Evolutionary conservation across 2,113 vertebrate genomes (phyloP).

Genomic region (Neodontobutis hainanensis): DNA sequence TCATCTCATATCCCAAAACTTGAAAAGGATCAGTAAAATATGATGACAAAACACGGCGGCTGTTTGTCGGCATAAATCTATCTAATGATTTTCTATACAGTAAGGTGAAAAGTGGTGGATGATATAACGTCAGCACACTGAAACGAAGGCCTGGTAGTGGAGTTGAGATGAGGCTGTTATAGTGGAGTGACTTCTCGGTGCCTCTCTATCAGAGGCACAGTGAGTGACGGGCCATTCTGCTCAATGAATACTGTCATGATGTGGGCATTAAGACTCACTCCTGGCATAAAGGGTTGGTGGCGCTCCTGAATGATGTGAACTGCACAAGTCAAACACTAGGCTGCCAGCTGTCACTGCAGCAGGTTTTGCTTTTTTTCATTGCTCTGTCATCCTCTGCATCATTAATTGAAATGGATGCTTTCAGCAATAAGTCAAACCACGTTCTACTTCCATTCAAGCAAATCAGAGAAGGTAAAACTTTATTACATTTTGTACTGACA

Average conservation of each 20-base stretch:
- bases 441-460: conserved; percentile 8
- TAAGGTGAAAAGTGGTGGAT: conserved; percentile 54
- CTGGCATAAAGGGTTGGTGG: conserved; percentile 57
- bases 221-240: conserved; percentile 69
- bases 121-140: conserved; percentile 35
- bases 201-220: conserved; percentile 46
- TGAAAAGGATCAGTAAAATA: conserved; percentile 62
- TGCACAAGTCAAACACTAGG: conserved; percentile 46
- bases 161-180: conserved; percentile 61
- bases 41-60: conserved; percentile 49
- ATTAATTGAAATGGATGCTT: conserved; percentile 45
- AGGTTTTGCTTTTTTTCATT: not conserved
- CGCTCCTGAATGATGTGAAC: conserved; percentile 46
- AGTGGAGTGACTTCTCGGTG: conserved; percentile 55
- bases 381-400: conserved; percentile 21
- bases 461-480: conserved; percentile 15
- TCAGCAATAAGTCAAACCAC: conserved; percentile 7
- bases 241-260: conserved; percentile 68
- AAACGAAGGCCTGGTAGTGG: conserved; percentile 33
- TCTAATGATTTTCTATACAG: conserved; percentile 72
- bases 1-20: conserved; percentile 45
- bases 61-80: conserved; percentile 69
- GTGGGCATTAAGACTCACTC: conserved; percentile 64
- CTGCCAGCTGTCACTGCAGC: conserved; percentile 33
- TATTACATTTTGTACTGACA: not conserved